Percentiles rank a stretch among this genome's conserved stretches.
These are phyloP conservation scores for Heliconius sara DNA, from an alignment of 2,888 invertebrate species.

Conservation along the genomic window DNA sequence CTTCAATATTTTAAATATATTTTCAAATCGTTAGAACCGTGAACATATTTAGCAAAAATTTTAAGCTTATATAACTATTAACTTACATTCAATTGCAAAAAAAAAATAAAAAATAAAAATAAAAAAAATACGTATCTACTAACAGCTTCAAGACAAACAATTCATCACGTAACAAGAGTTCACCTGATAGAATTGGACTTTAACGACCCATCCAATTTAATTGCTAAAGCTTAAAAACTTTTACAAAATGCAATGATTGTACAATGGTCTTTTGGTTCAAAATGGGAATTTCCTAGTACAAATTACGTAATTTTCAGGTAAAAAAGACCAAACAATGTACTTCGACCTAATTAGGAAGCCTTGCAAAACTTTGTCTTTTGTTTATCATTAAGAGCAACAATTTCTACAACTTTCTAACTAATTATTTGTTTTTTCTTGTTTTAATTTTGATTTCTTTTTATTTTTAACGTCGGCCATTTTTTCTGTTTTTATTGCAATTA, in stretches of 20 bases:
- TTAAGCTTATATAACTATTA: not conserved
- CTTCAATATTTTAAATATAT: too few species aligned
- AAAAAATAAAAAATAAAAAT: not conserved
- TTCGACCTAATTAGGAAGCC: slow-evolving; percentile 21
- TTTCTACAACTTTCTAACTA: slow-evolving; percentile 16
- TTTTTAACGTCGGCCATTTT: not conserved
- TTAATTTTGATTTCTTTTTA: slow-evolving; percentile 9
- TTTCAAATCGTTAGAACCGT: not conserved
- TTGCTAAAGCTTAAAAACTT: slow-evolving; percentile 31
- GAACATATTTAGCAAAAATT: not conserved
- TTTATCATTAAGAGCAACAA: slow-evolving; percentile 12
- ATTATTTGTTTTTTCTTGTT: slow-evolving; percentile 16
- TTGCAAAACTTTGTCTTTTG: slow-evolving; percentile 20
- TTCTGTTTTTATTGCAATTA: not conserved
- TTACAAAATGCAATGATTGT: slow-evolving; percentile 26
- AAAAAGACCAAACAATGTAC: slow-evolving; percentile 20
- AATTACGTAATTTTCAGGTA: slow-evolving; percentile 18
- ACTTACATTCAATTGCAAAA: not conserved
- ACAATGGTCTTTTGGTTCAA: slow-evolving; percentile 7
- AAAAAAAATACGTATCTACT: not conserved
- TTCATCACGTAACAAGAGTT: slow-evolving; percentile 22
- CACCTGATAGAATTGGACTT: slow-evolving; percentile 32
- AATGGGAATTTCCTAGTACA: slow-evolving; percentile 3
- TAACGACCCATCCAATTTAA: slow-evolving; percentile 33
- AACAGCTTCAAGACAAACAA: not conserved